These are phyloP conservation scores for Spinus pinus DNA, from an alignment of 2,797 vertebrate genomes.

Conservation along the genomic window DNA sequence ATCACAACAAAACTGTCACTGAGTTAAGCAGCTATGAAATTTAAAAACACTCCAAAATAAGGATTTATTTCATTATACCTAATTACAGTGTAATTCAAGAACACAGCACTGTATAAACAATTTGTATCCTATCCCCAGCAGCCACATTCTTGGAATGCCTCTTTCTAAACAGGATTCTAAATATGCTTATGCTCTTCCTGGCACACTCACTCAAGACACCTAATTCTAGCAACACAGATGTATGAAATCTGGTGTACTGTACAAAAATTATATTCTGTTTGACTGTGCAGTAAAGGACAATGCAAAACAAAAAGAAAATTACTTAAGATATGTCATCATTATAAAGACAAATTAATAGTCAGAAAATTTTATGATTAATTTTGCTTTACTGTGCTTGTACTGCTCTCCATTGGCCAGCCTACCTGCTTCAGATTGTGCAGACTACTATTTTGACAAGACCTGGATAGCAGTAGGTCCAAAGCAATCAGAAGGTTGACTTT, in stretches of 20 bases:
- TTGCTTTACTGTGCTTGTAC: conserved; percentile 76
- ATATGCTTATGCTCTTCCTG: conserved; percentile 40
- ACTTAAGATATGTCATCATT: conserved; percentile 40
- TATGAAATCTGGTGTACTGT: conserved; percentile 45
- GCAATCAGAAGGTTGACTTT: conserved; percentile 99
- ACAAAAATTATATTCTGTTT: conserved; percentile 60
- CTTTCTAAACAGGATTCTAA: conserved; percentile 58
- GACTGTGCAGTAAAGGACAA: conserved; percentile 16
- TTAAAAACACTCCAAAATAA: conserved; percentile 49
- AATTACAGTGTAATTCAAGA: conserved; percentile 65
- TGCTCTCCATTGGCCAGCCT: conserved; percentile 74
- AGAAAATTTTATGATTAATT: conserved; percentile 77
- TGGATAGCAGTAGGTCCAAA: conserved; percentile 98
- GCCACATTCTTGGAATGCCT: conserved; percentile 56
- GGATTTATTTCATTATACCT: conserved; percentile 63
- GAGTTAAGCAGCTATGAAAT: conserved; percentile 59
- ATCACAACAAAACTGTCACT: conserved; percentile 56
- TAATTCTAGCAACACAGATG: conserved; percentile 36
- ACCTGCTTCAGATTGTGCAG: conserved; percentile 85
- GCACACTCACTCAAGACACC: conserved; percentile 36
- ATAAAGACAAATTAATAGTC: conserved; percentile 75
- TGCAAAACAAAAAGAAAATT: conserved; percentile 60
- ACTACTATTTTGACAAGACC: conserved; percentile 96
- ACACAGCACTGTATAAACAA: conserved; percentile 49
- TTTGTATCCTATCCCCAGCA: conserved; percentile 52